These are phyloP conservation scores for Perdita meconis DNA, from an alignment of 2,888 invertebrate species.

Conservation along the genomic window DNA sequence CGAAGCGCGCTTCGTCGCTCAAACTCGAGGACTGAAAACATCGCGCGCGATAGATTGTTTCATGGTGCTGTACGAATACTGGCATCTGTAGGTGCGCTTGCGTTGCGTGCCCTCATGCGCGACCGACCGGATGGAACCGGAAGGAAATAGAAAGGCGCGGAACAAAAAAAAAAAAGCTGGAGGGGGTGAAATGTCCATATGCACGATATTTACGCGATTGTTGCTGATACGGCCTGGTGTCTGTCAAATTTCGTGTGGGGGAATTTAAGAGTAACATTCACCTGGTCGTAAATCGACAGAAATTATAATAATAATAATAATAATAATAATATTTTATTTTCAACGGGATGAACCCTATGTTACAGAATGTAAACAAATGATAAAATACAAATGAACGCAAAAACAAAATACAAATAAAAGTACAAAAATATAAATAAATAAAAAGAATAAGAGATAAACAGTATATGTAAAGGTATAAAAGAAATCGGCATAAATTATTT, in stretches of 20 bases:
- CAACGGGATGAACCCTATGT: too few relatives aligned
- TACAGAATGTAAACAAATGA: too few relatives aligned
- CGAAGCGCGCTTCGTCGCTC: constrained; percentile 61
- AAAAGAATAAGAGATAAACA: too few relatives aligned
- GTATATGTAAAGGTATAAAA: too few relatives aligned
- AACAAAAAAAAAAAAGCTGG: constrained; percentile 69
- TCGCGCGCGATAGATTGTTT: constrained; percentile 52
- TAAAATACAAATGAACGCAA: too few relatives aligned
- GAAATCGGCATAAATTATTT: too few relatives aligned
- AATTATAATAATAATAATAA: too few relatives aligned
- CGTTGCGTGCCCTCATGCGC: constrained; percentile 79
- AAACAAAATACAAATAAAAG: too few relatives aligned
- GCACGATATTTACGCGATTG: constrained; percentile 36
- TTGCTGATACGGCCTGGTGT: constrained; percentile 40
- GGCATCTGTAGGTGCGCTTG: constrained; percentile 66
- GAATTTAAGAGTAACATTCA: constrained; percentile 1
- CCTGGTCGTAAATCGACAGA: background rate
- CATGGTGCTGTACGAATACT: constrained; percentile 57
- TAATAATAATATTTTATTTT: too few relatives aligned
- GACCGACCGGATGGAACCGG: constrained; percentile 81
- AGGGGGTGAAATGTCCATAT: constrained; percentile 69
- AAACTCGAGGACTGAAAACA: constrained; percentile 67
- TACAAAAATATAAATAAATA: too few relatives aligned
- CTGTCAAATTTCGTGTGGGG: constrained; percentile 39
- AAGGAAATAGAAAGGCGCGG: constrained; percentile 81